phyloP scores from a whole-genome alignment of 2,797 vertebrate species.

The Champsocephalus esox region DNA sequence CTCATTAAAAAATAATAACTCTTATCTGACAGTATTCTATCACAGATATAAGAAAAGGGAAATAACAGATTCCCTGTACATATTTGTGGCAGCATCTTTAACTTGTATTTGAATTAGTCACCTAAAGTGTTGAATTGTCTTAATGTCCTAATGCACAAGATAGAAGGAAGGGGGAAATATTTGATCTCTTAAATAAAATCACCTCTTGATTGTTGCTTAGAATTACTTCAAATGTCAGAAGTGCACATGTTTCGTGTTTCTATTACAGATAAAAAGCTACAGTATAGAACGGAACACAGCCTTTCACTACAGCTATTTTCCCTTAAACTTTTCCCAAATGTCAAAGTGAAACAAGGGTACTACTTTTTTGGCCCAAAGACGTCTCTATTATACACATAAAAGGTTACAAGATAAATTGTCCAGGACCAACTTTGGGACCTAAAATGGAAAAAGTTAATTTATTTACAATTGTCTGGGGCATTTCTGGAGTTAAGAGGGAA shows the following conservation, averaged over 20 bases:
- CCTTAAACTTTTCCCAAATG: slow-evolving; percentile 38
- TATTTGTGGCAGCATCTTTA: not conserved
- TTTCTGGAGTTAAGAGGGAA: not conserved
- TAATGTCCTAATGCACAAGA: not conserved
- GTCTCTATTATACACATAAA: slow-evolving; percentile 21
- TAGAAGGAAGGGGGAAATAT: not conserved
- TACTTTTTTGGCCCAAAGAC: slow-evolving; percentile 5
- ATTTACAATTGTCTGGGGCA: not conserved
- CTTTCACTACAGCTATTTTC: slow-evolving; percentile 16
- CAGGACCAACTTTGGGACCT: slow-evolving; percentile 23
- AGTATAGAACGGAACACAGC: not conserved
- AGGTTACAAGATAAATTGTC: slow-evolving; percentile 31
- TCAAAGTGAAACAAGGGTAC: slow-evolving; percentile 28
- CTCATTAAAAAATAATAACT: slow-evolving; percentile 41
- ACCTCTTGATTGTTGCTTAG: not conserved
- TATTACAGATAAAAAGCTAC: slow-evolving; percentile 24
- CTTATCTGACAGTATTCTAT: slow-evolving; percentile 26
- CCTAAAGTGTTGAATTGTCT: not conserved
- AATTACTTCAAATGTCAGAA: not conserved
- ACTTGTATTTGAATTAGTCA: not conserved
- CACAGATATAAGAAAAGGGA: not conserved
- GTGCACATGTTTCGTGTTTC: not conserved
- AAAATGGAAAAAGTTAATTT: slow-evolving; percentile 9
- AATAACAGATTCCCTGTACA: not conserved
- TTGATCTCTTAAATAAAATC: not conserved